These are phyloP conservation scores for Gryllus longicercus DNA, from an alignment of 2,888 invertebrate genomes.

Conservation along the genomic window DNA sequence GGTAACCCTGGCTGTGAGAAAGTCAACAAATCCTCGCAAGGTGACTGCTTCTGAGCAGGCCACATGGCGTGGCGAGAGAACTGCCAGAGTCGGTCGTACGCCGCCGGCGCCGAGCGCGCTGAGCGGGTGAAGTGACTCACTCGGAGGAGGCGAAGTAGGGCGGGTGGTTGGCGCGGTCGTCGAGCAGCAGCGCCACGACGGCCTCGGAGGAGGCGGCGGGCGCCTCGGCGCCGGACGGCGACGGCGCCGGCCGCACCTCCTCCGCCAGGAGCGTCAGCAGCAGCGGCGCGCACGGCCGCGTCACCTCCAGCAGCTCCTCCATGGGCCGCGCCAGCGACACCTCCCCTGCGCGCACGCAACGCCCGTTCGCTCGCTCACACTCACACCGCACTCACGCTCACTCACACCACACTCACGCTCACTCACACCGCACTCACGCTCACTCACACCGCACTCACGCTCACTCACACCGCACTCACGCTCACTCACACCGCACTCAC, in stretches of 20 bases:
- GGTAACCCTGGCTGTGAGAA: too few species aligned
- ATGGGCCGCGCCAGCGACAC: conserved; percentile 67
- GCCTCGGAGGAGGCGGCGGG: conserved; percentile 78
- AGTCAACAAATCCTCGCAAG: too few species aligned
- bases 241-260: conserved; percentile 70
- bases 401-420: too few species aligned
- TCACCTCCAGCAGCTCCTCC: conserved; percentile 74
- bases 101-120: too few species aligned
- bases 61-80: too few species aligned
- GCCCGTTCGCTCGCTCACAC: not conserved
- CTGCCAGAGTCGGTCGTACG: too few species aligned
- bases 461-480: too few species aligned
- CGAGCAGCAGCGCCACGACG: conserved; percentile 76
- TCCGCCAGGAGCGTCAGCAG: conserved; percentile 81
- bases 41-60: too few species aligned
- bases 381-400: not conserved
- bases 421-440: too few species aligned
- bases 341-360: conserved; percentile 56
- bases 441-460: too few species aligned
- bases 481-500: too few species aligned
- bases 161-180: conserved; percentile 68
- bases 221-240: conserved; percentile 66
- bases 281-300: conserved; percentile 78
- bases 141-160: conserved; percentile 63
- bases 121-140: not conserved